Evolutionary conservation across 1,140 invertebrate species (phyloP).

Genomic region (Pygmarrhopalites habei): DNA sequence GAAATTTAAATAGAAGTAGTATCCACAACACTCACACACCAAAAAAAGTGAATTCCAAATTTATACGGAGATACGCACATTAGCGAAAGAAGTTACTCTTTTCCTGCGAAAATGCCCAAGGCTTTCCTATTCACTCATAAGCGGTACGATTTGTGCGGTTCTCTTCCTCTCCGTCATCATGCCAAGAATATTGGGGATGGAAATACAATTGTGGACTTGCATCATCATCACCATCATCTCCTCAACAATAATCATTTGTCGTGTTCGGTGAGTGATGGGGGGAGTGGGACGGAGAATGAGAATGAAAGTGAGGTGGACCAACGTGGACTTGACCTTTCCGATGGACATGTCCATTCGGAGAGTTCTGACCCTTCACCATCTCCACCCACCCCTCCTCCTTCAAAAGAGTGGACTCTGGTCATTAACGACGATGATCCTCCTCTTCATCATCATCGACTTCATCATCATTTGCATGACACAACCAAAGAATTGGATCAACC

Average conservation of each 20-base stretch:
- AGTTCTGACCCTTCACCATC: background rate
- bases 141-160: constrained; percentile 47
- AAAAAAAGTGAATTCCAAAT: too few relatives aligned
- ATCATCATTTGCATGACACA: too few relatives aligned
- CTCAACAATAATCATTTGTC: too few relatives aligned
- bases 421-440: constrained; percentile 22
- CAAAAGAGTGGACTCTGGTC: constrained; percentile 19
- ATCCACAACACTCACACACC: too few relatives aligned
- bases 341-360: background rate
- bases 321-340: background rate
- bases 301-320: background rate
- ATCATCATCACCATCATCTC: too few relatives aligned
- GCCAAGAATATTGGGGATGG: too few relatives aligned
- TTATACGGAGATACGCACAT: too few relatives aligned
- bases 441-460: too few relatives aligned
- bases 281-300: constrained; percentile 9
- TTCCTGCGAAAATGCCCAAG: constrained; percentile 51
- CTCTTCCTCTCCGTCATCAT: too few relatives aligned
- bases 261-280: background rate
- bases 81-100: too few relatives aligned
- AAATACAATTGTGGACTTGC: background rate
- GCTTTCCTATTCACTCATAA: constrained; percentile 53
- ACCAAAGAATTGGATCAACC: constrained; percentile 18
- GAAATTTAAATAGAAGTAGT: too few relatives aligned
- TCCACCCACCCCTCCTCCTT: background rate